A percentile compares a stretch with the other conserved stretches of the same genome.
Evolutionary conservation across 2,888 invertebrate genomes (phyloP).

Genomic region (Pocota personata): DNA sequence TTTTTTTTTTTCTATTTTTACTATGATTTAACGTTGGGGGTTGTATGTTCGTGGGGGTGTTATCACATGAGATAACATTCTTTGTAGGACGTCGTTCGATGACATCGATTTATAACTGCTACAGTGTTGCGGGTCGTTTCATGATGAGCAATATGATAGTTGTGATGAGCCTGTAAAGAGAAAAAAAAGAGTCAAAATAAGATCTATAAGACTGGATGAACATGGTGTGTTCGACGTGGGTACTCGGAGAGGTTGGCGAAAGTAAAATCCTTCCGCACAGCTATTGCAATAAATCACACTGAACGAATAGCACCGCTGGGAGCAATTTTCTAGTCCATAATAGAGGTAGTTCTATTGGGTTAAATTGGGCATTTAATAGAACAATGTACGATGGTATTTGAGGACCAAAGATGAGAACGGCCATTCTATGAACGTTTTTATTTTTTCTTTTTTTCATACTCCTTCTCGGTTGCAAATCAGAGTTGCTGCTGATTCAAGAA

Average conservation of each 20-base stretch:
- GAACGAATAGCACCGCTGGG: constrained; percentile 69
- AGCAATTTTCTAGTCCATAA: constrained; percentile 67
- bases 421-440: constrained; percentile 11
- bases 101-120: constrained; percentile 56
- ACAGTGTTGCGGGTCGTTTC: constrained; percentile 22
- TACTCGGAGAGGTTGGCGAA: background rate
- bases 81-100: constrained; percentile 39
- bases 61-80: constrained; percentile 42
- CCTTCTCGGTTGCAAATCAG: constrained; percentile 48
- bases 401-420: constrained; percentile 18
- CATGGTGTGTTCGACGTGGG: background rate
- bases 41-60: background rate
- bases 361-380: constrained; percentile 73
- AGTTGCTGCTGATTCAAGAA: constrained; percentile 49
- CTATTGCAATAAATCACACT: constrained; percentile 62
- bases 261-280: background rate
- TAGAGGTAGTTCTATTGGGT: constrained; percentile 72
- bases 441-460: constrained; percentile 11
- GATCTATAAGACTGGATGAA: constrained; percentile 24
- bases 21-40: constrained; percentile 36
- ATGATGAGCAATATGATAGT: constrained; percentile 42
- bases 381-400: constrained; percentile 64
- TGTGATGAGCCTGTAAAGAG: constrained; percentile 43
- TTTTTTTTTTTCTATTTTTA: background rate
- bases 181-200: constrained; percentile 31